Conservation (phyloP, 2,888 invertebrate species). For the Lomographa bimaculata region DNA sequence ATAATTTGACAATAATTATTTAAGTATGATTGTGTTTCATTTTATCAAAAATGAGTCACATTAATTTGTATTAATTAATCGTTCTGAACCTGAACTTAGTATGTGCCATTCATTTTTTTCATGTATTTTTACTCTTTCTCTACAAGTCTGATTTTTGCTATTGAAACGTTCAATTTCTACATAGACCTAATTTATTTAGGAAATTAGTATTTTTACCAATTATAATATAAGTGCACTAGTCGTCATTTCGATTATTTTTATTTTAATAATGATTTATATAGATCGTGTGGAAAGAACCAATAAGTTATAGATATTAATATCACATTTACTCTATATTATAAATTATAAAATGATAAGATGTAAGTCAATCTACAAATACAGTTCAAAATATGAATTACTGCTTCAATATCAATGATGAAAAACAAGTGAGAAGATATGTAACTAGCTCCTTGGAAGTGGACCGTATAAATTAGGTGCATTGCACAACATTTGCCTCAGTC, state of each 20-base stretch:
- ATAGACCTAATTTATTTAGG: conserved; percentile 19
- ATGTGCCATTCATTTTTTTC: conserved; percentile 30
- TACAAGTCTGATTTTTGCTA: conserved; percentile 39
- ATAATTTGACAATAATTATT: conserved; percentile 27
- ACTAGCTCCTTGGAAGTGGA: too few species aligned
- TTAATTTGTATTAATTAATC: conserved; percentile 12
- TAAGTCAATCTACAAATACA: too few species aligned
- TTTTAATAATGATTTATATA: conserved; percentile 42
- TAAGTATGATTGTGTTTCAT: conserved; percentile 26
- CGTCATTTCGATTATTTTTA: conserved; percentile 38
- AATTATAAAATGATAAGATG: too few species aligned
- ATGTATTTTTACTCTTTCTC: conserved; percentile 20
- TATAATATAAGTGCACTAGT: conserved; percentile 46
- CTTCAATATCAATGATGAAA: too few species aligned
- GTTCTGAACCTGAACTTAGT: conserved; percentile 13
- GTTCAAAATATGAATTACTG: too few species aligned
- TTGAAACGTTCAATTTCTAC: conserved; percentile 21
- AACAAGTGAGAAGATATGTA: too few species aligned
- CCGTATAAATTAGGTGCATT: too few species aligned
- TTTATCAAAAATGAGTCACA: conserved; percentile 11
- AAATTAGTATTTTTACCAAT: conserved; percentile 31
- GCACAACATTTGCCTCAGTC: too few species aligned
- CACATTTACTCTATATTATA: too few species aligned
- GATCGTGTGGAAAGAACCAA: conserved; percentile 40
- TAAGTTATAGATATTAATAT: not conserved